Evolutionary conservation across 2,113 vertebrate genomes (phyloP), one percentile per base, ranked within the genome.

Genomic region (Bos indicus): DNA sequence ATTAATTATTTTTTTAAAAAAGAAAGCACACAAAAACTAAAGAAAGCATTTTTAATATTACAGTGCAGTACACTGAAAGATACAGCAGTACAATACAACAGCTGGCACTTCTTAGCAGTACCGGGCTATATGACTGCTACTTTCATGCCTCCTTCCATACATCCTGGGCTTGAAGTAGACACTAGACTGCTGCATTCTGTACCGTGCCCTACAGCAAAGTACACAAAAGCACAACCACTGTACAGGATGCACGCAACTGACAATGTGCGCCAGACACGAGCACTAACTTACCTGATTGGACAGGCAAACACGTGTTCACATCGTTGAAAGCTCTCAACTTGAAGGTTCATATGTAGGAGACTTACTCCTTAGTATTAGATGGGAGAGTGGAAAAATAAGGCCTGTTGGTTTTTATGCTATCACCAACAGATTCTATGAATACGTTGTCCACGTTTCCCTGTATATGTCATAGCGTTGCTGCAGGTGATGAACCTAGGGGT

Each of bases 361-460:
- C n/a, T 11, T 36, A 19, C 64, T 71, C n/a, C 36, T 71, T 36
- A 36, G n/a, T 36, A n/a, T 48, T 54, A 48, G 14, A 60, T 2
- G 14, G 3, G 9, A 83, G 3, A 56, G 10, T 10, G 7, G 43
- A 78, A 80, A 2, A 28, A 19, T 16, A 2, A 48, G 19, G 4
- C 7, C 5, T 16, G 8, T 74, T 36, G 60, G 59, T 16, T 74
- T 28, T 16, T 4, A 48, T 36, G 23, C 3, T 28, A 13, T 92
- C 26, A 54, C 30, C 25, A 54, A 25, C 5, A 54, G 16, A 86
- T 5, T 6, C 9, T 10, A 2, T 23, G 12, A 64, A 59, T 0
- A 0, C 9, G 13, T 3, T 25, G 28, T 21, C 28, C 46, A 51
- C 3, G 0, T 85, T 60, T 40, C 14, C 5, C 19, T 54, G 1